A percentile compares a stretch with the other conserved stretches of the same genome.
Conservation (phyloP, 2,888 invertebrate species). For the Andrena bucephala region DNA sequence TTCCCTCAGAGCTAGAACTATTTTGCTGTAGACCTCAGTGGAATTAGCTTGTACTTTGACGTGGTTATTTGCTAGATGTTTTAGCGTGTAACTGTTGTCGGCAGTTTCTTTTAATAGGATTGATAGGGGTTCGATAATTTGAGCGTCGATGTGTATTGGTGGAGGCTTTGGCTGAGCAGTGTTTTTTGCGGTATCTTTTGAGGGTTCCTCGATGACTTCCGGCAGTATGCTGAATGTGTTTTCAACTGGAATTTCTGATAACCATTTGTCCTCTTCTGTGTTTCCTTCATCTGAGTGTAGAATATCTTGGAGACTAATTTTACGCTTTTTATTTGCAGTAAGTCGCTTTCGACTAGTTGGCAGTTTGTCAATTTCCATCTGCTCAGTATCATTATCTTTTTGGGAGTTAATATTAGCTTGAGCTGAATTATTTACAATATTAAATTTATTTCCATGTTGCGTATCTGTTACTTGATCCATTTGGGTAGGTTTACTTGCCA, state of each 20-base stretch:
- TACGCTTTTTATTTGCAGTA: neutral
- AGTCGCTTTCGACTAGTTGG: neutral
- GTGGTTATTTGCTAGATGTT: slow-evolving; percentile 1
- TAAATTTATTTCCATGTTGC: no score
- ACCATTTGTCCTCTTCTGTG: neutral
- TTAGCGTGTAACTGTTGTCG: neutral
- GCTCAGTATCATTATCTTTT: no score
- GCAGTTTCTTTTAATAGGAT: neutral
- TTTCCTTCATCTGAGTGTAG: neutral
- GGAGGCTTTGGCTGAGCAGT: neutral
- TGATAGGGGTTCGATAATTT: neutral
- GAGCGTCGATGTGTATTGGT: slow-evolving; percentile 19
- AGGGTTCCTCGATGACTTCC: neutral
- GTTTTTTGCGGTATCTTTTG: no score
- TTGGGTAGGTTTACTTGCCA: no score
- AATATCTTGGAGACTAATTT: neutral
- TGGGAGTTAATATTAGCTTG: no score
- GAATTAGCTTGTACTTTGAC: slow-evolving; percentile 2
- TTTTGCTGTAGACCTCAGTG: neutral
- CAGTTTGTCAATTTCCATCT: neutral
- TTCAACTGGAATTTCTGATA: neutral
- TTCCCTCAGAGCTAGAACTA: neutral
- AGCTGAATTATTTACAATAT: no score
- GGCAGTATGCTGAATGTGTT: neutral
- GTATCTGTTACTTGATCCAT: no score